Conservation (phyloP, 1,140 invertebrate genomes). For the Hyphantria cunea region DNA sequence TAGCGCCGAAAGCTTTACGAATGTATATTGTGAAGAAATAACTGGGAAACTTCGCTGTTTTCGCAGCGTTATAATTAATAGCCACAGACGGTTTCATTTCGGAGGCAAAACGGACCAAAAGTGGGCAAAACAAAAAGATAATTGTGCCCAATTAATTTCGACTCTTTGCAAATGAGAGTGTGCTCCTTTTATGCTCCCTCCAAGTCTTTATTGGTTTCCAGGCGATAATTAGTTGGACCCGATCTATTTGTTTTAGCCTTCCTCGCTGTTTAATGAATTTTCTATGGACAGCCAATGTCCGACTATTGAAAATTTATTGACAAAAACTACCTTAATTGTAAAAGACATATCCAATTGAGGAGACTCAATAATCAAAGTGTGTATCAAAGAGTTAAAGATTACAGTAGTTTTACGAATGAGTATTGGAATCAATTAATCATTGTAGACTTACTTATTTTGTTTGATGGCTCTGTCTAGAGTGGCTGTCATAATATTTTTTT, state of each 20-base stretch:
- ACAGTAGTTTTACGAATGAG: no score
- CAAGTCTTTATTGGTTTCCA: slow-evolving; percentile 57
- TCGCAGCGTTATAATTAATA: slow-evolving; percentile 61
- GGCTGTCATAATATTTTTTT: no score
- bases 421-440: no score
- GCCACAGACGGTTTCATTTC: slow-evolving; percentile 50
- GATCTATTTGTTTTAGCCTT: slow-evolving; percentile 59
- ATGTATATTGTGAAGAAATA: slow-evolving; percentile 48
- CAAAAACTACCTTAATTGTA: neutral
- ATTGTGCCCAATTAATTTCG: slow-evolving; percentile 73
- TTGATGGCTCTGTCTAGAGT: no score
- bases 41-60: slow-evolving; percentile 46
- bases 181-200: slow-evolving; percentile 43
- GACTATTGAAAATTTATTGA: no score
- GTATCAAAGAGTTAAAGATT: no score
- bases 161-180: slow-evolving; percentile 62
- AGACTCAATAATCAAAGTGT: neutral
- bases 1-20: slow-evolving; percentile 39
- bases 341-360: neutral
- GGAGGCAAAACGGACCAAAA: slow-evolving; percentile 25
- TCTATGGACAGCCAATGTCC: slow-evolving; percentile 29
- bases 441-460: no score
- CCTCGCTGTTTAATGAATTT: slow-evolving; percentile 40
- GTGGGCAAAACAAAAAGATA: slow-evolving; percentile 68
- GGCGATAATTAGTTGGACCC: slow-evolving; percentile 43